These are phyloP conservation scores for Lichenostomus cassidix DNA, from an alignment of 2,113 vertebrate species.

Conservation along the genomic window DNA sequence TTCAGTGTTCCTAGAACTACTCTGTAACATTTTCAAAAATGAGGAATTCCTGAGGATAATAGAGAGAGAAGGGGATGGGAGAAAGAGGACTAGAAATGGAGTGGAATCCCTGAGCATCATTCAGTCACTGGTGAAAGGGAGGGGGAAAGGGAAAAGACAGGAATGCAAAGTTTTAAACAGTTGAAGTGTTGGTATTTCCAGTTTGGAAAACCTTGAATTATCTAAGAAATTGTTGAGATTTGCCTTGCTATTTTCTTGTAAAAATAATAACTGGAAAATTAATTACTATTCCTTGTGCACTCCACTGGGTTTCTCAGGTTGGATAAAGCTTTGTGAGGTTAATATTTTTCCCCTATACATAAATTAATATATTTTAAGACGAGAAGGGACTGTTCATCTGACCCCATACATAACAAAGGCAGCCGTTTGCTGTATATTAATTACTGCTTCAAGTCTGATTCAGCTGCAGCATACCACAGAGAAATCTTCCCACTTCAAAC, in stretches of 20 bases:
- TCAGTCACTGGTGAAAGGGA: background rate
- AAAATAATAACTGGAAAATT: background rate
- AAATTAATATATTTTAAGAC: conserved; percentile 32
- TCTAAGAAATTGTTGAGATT: background rate
- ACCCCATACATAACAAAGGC: background rate
- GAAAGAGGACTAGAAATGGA: background rate
- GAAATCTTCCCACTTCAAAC: background rate
- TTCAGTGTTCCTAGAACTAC: background rate
- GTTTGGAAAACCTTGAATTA: background rate
- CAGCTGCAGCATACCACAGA: background rate
- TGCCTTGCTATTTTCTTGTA: background rate
- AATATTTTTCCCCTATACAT: background rate
- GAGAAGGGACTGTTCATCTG: background rate
- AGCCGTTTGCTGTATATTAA: background rate
- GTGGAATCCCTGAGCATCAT: background rate
- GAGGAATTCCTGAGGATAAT: background rate
- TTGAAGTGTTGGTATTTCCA: background rate
- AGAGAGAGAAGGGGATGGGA: background rate
- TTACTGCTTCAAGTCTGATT: background rate
- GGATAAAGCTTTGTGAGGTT: background rate
- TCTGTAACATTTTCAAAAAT: background rate
- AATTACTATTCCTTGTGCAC: background rate
- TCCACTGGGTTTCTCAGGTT: background rate
- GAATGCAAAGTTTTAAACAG: background rate
- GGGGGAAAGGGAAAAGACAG: background rate